Evolutionary conservation across 2,888 invertebrate species (phyloP).

Genomic region (Agrypnus murinus): DNA sequence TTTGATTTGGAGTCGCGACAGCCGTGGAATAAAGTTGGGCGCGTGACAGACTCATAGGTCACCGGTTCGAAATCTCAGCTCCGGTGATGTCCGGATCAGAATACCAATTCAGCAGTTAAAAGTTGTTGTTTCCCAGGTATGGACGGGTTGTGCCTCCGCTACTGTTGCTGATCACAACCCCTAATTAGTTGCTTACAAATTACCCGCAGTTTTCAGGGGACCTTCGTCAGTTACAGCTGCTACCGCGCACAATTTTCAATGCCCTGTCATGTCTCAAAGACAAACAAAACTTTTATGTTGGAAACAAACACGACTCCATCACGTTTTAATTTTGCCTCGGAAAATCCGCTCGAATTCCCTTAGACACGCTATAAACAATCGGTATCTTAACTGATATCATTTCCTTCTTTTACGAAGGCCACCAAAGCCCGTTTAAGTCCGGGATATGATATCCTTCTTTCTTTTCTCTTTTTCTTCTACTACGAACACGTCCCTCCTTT

Average conservation of each 20-base stretch:
- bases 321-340: slow-evolving; percentile 37
- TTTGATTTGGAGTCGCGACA: slow-evolving; percentile 64
- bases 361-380: slow-evolving; percentile 43
- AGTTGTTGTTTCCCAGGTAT: slow-evolving; percentile 41
- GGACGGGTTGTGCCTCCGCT: slow-evolving; percentile 6
- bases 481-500: slow-evolving; percentile 8
- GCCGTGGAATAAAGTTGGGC: slow-evolving; percentile 60
- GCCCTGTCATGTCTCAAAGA: slow-evolving; percentile 42
- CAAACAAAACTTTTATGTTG: slow-evolving; percentile 45
- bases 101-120: slow-evolving; percentile 60
- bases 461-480: slow-evolving; percentile 13
- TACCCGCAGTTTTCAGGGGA: slow-evolving; percentile 48
- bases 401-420: slow-evolving; percentile 25
- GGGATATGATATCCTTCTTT: slow-evolving; percentile 27
- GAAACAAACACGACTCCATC: slow-evolving; percentile 36
- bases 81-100: slow-evolving; percentile 55
- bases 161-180: slow-evolving; percentile 37
- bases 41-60: slow-evolving; percentile 66
- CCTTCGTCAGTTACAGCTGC: slow-evolving; percentile 16
- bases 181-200: slow-evolving; percentile 51
- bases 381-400: slow-evolving; percentile 40
- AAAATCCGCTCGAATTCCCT: slow-evolving; percentile 22
- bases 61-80: slow-evolving; percentile 63
- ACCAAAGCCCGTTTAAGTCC: slow-evolving; percentile 23
- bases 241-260: slow-evolving; percentile 20